These are phyloP conservation scores for Porites lutea DNA, from an alignment of 64 coral and sea anemone species.

Conservation along the genomic window DNA sequence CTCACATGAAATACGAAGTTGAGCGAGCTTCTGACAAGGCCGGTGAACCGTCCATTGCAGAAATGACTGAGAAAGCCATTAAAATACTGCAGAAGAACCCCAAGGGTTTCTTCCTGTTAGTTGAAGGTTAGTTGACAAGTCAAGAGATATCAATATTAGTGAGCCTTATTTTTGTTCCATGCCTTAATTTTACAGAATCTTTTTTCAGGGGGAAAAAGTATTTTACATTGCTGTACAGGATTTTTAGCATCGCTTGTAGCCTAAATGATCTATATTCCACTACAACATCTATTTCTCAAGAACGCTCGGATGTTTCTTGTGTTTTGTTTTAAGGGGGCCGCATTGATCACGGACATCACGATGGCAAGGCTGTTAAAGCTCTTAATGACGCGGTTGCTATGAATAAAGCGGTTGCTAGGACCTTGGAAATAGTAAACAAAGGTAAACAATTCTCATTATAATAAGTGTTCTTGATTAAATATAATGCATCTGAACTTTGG, in stretches of 20 bases:
- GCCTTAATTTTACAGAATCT: too few species aligned
- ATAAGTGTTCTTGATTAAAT: too few species aligned
- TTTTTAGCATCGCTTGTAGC: too few species aligned
- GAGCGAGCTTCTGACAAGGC: conserved; percentile 53
- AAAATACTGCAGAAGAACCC: conserved; percentile 89
- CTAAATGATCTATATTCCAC: too few species aligned
- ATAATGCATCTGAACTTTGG: too few species aligned
- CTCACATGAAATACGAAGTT: conserved; percentile 83
- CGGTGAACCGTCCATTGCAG: conserved; percentile 79
- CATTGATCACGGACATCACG: conserved; percentile 91
- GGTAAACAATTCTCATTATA: not conserved
- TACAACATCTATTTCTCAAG: too few species aligned
- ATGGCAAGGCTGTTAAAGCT: conserved; percentile 69
- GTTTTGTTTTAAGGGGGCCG: conserved; percentile 62
- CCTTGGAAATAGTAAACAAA: not conserved
- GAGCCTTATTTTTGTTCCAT: too few species aligned
- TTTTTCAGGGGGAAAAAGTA: too few species aligned
- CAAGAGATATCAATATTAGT: too few species aligned
- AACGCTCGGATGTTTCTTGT: too few species aligned
- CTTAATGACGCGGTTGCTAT: conserved; percentile 75
- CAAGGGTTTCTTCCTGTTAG: conserved; percentile 89
- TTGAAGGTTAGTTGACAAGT: conserved; percentile 73
- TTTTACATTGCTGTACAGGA: too few species aligned
- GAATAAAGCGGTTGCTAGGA: conserved; percentile 64
- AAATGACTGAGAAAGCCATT: conserved; percentile 96